phyloP scores from a whole-genome alignment of 2,113 vertebrate species.

The Mobula hypostoma region DNA sequence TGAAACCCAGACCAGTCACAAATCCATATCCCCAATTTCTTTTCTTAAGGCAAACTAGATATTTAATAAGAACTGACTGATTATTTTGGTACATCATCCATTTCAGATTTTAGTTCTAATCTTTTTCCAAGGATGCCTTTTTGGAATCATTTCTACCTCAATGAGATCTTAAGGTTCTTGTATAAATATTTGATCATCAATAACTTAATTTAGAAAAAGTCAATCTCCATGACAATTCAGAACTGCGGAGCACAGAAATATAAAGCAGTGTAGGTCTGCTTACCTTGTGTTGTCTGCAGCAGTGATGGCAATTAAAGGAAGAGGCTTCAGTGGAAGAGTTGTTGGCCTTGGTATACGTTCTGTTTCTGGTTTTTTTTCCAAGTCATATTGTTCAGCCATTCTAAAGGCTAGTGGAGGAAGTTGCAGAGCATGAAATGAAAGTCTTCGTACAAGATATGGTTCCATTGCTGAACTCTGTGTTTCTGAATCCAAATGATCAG shows the following conservation, averaged over 20 bases:
- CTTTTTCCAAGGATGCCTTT: neutral
- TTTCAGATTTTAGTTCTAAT: neutral
- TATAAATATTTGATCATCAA: neutral
- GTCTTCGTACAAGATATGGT: constrained; percentile 74
- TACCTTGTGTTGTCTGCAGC: constrained; percentile 82
- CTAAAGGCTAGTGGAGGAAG: constrained; percentile 85
- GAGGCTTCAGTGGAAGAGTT: constrained; percentile 74
- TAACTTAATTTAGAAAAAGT: neutral
- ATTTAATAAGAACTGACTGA: neutral
- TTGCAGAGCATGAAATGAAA: constrained; percentile 77
- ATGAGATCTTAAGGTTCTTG: neutral
- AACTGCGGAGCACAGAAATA: too few relatives aligned
- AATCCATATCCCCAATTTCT: neutral
- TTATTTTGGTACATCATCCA: neutral
- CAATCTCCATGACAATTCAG: neutral
- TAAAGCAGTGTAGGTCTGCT: constrained; percentile 39
- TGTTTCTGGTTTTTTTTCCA: constrained; percentile 64
- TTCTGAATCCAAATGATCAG: constrained; percentile 59
- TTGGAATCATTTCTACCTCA: neutral
- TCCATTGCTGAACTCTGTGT: constrained; percentile 63
- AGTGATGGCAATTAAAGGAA: constrained; percentile 87
- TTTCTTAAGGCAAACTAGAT: neutral
- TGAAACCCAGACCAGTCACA: neutral
- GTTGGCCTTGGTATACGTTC: constrained; percentile 68
- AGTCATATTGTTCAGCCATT: constrained; percentile 80